Conservation (phyloP, 1,140 invertebrate genomes). For the Drosophila truncata region DNA sequence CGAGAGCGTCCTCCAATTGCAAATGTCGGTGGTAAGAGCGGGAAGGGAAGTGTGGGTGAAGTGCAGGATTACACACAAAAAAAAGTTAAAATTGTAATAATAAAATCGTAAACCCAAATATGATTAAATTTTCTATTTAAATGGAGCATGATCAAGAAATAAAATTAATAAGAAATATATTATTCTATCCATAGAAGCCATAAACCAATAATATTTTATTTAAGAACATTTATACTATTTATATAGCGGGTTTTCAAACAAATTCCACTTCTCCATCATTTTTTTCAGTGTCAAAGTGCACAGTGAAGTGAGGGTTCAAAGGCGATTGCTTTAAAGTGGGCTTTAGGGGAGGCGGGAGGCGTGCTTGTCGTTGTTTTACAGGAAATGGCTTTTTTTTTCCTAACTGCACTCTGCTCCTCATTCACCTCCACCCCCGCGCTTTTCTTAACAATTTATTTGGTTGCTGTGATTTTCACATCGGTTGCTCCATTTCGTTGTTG, state of each 20-base stretch:
- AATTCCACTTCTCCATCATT: neutral
- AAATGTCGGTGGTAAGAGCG: slow-evolving; percentile 39
- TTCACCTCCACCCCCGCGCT: slow-evolving; percentile 22
- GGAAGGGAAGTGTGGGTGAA: slow-evolving; percentile 18
- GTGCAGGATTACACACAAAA: slow-evolving; percentile 25
- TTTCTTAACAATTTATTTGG: slow-evolving; percentile 43
- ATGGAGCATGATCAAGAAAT: no score
- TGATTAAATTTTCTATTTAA: neutral
- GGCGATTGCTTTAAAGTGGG: slow-evolving; percentile 67
- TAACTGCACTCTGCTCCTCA: slow-evolving; percentile 57
- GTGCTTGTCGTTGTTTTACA: slow-evolving; percentile 72
- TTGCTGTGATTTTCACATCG: slow-evolving; percentile 58
- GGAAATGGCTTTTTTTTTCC: slow-evolving; percentile 73
- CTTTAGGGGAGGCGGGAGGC: slow-evolving; percentile 25
- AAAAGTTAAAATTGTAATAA: neutral
- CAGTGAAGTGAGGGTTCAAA: slow-evolving; percentile 21
- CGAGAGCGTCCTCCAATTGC: slow-evolving; percentile 58
- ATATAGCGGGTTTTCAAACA: no score
- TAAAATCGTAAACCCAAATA: neutral
- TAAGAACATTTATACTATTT: neutral
- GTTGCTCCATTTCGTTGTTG: slow-evolving; percentile 76
- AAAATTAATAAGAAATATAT: no score
- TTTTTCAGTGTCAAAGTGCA: slow-evolving; percentile 3
- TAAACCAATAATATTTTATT: no score
- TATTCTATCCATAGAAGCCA: no score